Evolutionary conservation across 2,888 invertebrate genomes (phyloP).

Genomic region (Neoscelio sp.): DNA sequence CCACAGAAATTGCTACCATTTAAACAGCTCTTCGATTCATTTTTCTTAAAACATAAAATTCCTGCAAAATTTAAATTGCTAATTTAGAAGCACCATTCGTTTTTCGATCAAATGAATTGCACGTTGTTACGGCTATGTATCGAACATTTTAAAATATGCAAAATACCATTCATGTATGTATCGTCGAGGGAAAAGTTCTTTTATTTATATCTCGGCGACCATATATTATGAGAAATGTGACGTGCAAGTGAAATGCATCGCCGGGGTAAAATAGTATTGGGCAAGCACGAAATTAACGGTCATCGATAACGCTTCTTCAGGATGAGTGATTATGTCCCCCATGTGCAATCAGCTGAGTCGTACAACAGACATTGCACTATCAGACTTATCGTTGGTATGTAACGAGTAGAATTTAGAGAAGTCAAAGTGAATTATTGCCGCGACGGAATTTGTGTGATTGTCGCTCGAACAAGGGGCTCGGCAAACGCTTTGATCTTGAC

Average conservation of each 20-base stretch:
- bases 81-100: neutral
- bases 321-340: constrained; percentile 63
- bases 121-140: neutral
- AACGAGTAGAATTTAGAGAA: constrained; percentile 67
- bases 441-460: constrained; percentile 61
- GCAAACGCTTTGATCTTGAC: constrained; percentile 63
- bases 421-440: constrained; percentile 71
- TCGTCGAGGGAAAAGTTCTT: constrained; percentile 30
- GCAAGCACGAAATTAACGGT: constrained; percentile 56
- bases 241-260: constrained; percentile 49
- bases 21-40: no score
- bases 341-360: constrained; percentile 65
- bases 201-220: constrained; percentile 32
- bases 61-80: neutral
- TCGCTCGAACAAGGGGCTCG: constrained; percentile 60
- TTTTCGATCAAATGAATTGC: neutral
- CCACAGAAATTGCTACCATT: no score
- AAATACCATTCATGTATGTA: constrained; percentile 23
- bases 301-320: constrained; percentile 65
- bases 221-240: constrained; percentile 53
- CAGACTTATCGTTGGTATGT: constrained; percentile 69
- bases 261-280: constrained; percentile 50
- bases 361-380: constrained; percentile 57
- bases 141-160: constrained; percentile 20
- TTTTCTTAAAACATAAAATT: no score